These are phyloP conservation scores for Zenarchopterus dispar DNA, from an alignment of 2,797 vertebrate species.

Conservation along the genomic window DNA sequence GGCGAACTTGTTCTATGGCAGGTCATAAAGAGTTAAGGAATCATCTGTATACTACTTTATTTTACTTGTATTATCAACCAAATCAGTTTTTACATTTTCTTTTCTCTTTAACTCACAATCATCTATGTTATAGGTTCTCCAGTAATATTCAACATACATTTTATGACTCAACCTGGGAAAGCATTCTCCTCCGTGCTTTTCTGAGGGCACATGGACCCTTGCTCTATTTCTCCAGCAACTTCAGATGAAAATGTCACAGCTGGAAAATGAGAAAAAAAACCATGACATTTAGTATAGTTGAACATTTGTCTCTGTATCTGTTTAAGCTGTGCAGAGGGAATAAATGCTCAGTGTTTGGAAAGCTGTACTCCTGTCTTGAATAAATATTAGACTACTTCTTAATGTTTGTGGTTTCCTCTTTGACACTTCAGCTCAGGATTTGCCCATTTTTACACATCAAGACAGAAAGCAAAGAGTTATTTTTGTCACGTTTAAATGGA, in stretches of 20 bases:
- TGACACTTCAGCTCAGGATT: slow-evolving; percentile 59
- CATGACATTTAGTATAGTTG: slow-evolving; percentile 24
- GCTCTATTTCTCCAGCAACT: slow-evolving; percentile 76
- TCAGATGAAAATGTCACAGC: slow-evolving; percentile 84
- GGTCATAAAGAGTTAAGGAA: no score
- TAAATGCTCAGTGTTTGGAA: slow-evolving; percentile 76
- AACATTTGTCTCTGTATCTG: neutral
- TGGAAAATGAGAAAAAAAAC: slow-evolving; percentile 61
- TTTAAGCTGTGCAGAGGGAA: slow-evolving; percentile 23
- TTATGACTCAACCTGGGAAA: slow-evolving; percentile 85
- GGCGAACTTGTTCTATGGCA: no score
- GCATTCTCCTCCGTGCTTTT: slow-evolving; percentile 83
- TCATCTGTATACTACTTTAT: neutral
- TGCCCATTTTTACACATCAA: slow-evolving; percentile 42
- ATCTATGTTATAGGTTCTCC: neutral
- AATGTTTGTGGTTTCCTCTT: slow-evolving; percentile 54
- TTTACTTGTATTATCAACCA: neutral
- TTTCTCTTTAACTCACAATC: neutral
- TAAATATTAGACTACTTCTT: slow-evolving; percentile 70
- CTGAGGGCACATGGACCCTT: slow-evolving; percentile 81
- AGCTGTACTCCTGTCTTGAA: slow-evolving; percentile 74
- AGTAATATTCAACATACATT: neutral
- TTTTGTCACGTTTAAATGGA: slow-evolving; percentile 26
- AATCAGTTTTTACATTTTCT: neutral
- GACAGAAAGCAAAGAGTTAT: slow-evolving; percentile 38